Percentiles rank a stretch among this genome's conserved stretches.
These are phyloP conservation scores for Spodoptera litura DNA, from an alignment of 1,140 invertebrate species.

Conservation along the genomic window DNA sequence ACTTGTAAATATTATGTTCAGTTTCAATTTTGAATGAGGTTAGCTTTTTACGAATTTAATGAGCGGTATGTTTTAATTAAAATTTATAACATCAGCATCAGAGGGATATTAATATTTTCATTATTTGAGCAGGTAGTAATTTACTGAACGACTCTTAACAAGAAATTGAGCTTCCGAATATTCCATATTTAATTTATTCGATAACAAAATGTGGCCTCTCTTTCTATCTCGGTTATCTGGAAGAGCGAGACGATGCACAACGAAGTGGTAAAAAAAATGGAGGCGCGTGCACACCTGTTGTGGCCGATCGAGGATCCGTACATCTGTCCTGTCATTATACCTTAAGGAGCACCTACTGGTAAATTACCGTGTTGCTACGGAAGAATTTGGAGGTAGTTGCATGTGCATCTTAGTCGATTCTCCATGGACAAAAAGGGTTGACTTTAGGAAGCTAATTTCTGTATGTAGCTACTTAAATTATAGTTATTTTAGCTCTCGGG, in stretches of 20 bases:
- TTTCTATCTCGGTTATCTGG: slow-evolving; percentile 27
- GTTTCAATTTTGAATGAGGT: not conserved
- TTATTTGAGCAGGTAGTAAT: no score
- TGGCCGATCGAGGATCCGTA: slow-evolving; percentile 38
- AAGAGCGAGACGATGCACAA: slow-evolving; percentile 52
- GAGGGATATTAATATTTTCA: not conserved
- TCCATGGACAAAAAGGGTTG: no score
- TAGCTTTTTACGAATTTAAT: slow-evolving; percentile 8
- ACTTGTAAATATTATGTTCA: not conserved
- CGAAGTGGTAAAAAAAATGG: slow-evolving; percentile 47
- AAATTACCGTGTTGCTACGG: slow-evolving; percentile 19
- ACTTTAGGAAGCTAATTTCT: no score
- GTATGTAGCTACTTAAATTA: no score
- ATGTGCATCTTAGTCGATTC: not conserved
- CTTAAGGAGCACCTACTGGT: slow-evolving; percentile 22
- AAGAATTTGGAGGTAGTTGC: not conserved
- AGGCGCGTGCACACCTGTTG: slow-evolving; percentile 74
- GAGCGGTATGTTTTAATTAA: slow-evolving; percentile 2
- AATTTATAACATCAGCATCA: not conserved
- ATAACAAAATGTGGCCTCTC: slow-evolving; percentile 20
- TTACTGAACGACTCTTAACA: not conserved
- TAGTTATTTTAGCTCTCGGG: no score
- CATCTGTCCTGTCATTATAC: slow-evolving; percentile 65
- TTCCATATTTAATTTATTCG: slow-evolving; percentile 10
- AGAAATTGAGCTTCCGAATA: not conserved